Evolutionary conservation across 2,888 invertebrate species (phyloP).

Genomic region (Bombyx huttoni): DNA sequence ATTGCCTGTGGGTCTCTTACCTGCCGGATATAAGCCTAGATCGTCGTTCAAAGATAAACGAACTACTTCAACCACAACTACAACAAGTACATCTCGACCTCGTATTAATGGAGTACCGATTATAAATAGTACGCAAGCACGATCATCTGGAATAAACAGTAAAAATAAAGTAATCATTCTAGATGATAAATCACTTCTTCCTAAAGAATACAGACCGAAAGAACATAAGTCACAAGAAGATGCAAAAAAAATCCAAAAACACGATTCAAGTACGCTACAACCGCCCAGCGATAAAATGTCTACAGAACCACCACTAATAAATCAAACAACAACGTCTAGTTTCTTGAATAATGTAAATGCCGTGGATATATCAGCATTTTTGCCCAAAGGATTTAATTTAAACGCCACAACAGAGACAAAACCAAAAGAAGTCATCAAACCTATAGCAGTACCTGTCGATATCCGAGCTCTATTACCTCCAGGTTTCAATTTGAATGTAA

Average conservation of each 20-base stretch:
- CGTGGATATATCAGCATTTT: slow-evolving; percentile 70
- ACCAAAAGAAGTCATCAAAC: slow-evolving; percentile 25
- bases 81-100: slow-evolving; percentile 17
- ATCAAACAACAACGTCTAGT: slow-evolving; percentile 33
- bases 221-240: slow-evolving; percentile 49
- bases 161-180: slow-evolving; percentile 73
- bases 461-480: slow-evolving; percentile 77
- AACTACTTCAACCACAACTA: slow-evolving; percentile 57
- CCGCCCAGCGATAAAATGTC: slow-evolving; percentile 77
- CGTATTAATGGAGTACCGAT: slow-evolving; percentile 25
- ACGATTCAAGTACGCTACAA: slow-evolving; percentile 73
- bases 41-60: slow-evolving; percentile 68
- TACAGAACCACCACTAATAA: slow-evolving; percentile 31
- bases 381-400: slow-evolving; percentile 76
- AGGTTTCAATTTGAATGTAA: slow-evolving; percentile 59
- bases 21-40: slow-evolving; percentile 75
- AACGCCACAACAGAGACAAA: slow-evolving; percentile 33
- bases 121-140: slow-evolving; percentile 54
- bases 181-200: slow-evolving; percentile 67
- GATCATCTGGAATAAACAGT: slow-evolving; percentile 66
- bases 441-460: slow-evolving; percentile 45
- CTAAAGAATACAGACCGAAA: slow-evolving; percentile 68
- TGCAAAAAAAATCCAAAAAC: slow-evolving; percentile 60
- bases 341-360: slow-evolving; percentile 37
- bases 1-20: slow-evolving; percentile 68